Percentiles rank a stretch among this genome's conserved stretches.
Conservation (phyloP, 2,113 vertebrate species). For the Cathartes aura region DNA sequence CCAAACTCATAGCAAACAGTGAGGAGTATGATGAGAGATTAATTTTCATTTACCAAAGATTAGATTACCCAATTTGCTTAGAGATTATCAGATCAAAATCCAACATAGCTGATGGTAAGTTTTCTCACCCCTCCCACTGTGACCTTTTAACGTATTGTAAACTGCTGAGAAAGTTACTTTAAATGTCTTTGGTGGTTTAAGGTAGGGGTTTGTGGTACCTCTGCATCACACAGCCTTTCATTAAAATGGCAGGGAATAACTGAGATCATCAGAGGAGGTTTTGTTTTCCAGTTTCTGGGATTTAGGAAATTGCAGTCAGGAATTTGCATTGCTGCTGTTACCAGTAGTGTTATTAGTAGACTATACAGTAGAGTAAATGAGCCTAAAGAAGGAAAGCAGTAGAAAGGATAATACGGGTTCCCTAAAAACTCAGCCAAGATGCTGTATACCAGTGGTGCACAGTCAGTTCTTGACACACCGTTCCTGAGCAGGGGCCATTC, state of each 20-base stretch:
- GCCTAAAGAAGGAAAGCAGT: neutral
- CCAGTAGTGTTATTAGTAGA: neutral
- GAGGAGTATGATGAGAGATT: neutral
- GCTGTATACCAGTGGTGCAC: neutral
- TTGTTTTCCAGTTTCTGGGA: neutral
- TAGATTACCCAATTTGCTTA: neutral
- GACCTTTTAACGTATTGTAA: conserved; percentile 23
- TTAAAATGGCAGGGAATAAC: neutral
- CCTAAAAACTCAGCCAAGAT: neutral
- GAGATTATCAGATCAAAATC: conserved; percentile 16
- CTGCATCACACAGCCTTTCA: neutral
- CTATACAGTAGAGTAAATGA: neutral
- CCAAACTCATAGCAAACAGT: neutral
- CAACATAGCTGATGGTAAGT: neutral
- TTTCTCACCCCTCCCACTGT: conserved; percentile 1
- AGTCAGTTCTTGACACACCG: neutral
- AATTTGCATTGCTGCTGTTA: neutral
- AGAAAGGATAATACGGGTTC: neutral
- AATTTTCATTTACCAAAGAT: neutral
- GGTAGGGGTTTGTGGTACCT: neutral
- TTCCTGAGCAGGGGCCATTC: neutral
- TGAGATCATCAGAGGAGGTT: neutral
- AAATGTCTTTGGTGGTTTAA: neutral
- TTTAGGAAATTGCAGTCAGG: neutral
- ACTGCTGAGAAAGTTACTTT: conserved; percentile 33